Conservation (phyloP, 2,113 vertebrate species). For the Etheostoma spectabile region DNA sequence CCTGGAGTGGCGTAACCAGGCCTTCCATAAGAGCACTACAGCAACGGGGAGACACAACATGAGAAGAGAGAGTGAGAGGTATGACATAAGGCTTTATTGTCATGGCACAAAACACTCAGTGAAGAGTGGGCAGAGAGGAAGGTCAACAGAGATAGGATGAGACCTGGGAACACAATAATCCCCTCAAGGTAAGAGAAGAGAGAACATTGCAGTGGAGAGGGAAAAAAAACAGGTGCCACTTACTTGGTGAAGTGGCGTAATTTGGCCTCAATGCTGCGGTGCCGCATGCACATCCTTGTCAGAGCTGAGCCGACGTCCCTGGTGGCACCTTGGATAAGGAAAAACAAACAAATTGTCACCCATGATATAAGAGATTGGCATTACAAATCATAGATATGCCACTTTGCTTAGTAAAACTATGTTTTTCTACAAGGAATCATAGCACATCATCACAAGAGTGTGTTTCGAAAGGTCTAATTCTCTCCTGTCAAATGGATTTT, state of each 20-base stretch:
- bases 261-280: conserved; percentile 98
- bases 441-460: not conserved
- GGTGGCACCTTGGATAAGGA: conserved; percentile 89
- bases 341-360: conserved; percentile 35
- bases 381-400: not conserved
- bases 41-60: conserved; percentile 15
- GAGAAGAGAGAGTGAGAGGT: not conserved
- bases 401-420: not conserved
- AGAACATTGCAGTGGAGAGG: conserved; percentile 27
- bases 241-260: conserved; percentile 98
- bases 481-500: conserved; percentile 9
- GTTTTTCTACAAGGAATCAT: not conserved
- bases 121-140: conserved; percentile 36
- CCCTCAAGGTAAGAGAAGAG: not conserved
- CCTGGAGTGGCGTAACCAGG: conserved; percentile 95
- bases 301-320: conserved; percentile 96
- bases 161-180: conserved; percentile 5
- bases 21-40: conserved; percentile 94
- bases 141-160: conserved; percentile 25
- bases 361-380: not conserved
- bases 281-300: conserved; percentile 99
- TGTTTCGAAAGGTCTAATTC: conserved; percentile 21
- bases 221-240: conserved; percentile 56
- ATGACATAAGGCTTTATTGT: conserved; percentile 36
- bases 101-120: not conserved